A percentile compares a stretch with the other conserved stretches of the same genome.
These are phyloP conservation scores for Rhinoptilus africanus DNA, from an alignment of 2,113 vertebrate species.

Conservation along the genomic window DNA sequence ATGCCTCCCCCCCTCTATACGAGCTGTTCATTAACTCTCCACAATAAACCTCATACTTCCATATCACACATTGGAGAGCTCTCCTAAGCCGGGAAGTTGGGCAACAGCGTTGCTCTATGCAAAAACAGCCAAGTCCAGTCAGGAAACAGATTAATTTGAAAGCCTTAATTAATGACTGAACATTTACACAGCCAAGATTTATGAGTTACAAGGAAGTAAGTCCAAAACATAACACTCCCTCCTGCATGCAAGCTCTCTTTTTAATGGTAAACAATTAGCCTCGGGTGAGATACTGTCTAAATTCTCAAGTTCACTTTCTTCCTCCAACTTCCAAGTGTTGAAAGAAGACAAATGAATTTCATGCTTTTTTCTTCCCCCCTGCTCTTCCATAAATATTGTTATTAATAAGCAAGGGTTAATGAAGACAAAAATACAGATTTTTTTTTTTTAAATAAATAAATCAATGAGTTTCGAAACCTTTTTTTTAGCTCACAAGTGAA, in stretches of 20 bases:
- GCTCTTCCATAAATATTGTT: neutral
- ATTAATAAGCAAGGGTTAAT: neutral
- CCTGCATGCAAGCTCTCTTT: neutral
- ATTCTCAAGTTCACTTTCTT: neutral
- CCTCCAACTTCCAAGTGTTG: neutral
- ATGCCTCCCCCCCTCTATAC: neutral
- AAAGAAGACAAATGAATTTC: neutral
- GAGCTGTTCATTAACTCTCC: neutral
- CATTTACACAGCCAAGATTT: slow-evolving; percentile 50
- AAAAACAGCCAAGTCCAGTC: slow-evolving; percentile 63
- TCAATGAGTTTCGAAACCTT: neutral
- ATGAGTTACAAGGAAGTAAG: slow-evolving; percentile 53
- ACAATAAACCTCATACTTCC: neutral
- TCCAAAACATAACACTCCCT: slow-evolving; percentile 53
- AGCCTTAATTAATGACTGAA: slow-evolving; percentile 65
- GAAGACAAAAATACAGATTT: neutral
- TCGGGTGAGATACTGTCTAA: neutral
- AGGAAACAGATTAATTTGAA: slow-evolving; percentile 67
- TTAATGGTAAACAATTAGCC: slow-evolving; percentile 62
- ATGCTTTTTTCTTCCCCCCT: too few relatives aligned
- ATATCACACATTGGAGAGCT: neutral
- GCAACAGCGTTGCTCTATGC: slow-evolving; percentile 2
- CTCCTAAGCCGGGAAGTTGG: neutral
- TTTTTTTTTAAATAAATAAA: neutral
- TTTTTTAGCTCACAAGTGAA: neutral